Evolutionary conservation across 2,888 invertebrate species (phyloP).

Genomic region (Entomobrya proxima): DNA sequence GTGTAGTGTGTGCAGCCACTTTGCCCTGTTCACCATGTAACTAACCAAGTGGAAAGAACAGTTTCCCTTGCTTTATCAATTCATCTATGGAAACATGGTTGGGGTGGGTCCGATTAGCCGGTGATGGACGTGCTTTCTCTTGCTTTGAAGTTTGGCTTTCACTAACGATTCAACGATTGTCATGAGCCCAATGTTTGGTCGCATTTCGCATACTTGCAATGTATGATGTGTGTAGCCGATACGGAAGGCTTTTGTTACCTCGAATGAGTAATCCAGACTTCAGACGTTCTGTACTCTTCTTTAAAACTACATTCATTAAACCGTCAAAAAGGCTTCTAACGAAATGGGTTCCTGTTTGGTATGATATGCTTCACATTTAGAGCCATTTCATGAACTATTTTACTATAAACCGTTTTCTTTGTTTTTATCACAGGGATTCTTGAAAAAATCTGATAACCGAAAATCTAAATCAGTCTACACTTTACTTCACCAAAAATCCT

Average conservation of each 20-base stretch:
- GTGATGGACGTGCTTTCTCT: conserved; percentile 23
- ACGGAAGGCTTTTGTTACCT: too few relatives aligned
- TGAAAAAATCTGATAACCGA: background rate
- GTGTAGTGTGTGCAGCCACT: too few relatives aligned
- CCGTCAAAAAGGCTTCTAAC: background rate
- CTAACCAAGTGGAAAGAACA: too few relatives aligned
- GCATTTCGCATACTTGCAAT: background rate
- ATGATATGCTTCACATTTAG: background rate
- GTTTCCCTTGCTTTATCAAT: too few relatives aligned
- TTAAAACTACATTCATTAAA: too few relatives aligned
- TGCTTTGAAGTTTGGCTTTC: background rate
- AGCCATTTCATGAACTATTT: background rate
- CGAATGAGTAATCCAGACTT: too few relatives aligned
- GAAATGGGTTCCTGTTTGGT: conserved; percentile 48
- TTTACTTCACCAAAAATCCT: background rate
- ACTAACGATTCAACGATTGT: background rate
- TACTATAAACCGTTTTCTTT: background rate
- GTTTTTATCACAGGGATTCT: background rate
- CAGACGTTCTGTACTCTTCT: too few relatives aligned
- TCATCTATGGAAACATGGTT: conserved; percentile 39
- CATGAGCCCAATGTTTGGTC: background rate
- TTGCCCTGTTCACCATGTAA: too few relatives aligned
- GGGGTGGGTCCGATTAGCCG: conserved; percentile 22
- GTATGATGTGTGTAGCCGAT: too few relatives aligned
- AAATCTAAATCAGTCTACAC: background rate